Evolutionary conservation across 2,888 invertebrate genomes (phyloP).

Genomic region (Empis livida): DNA sequence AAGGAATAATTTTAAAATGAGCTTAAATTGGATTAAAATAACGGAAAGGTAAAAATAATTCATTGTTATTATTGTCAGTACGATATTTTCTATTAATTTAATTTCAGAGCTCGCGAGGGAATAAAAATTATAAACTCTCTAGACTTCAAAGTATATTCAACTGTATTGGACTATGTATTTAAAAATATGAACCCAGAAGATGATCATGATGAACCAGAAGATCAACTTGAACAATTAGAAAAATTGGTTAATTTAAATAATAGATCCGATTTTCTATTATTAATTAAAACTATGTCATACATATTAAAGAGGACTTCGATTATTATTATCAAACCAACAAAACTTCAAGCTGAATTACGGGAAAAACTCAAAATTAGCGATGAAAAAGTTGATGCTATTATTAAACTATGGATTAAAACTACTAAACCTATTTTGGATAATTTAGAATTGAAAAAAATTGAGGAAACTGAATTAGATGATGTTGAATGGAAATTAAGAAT

Average conservation of each 20-base stretch:
- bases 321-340: slow-evolving; percentile 42
- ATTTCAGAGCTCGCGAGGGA: slow-evolving; percentile 30
- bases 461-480: slow-evolving; percentile 38
- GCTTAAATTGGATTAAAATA: slow-evolving; percentile 28
- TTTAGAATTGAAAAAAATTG: slow-evolving; percentile 31
- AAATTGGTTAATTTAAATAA: background rate
- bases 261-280: slow-evolving; percentile 24
- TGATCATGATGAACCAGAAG: slow-evolving; percentile 24
- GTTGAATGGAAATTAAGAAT: slow-evolving; percentile 44
- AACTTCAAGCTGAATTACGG: slow-evolving; percentile 37
- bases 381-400: slow-evolving; percentile 42
- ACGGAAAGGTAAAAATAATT: slow-evolving; percentile 21
- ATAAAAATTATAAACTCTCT: slow-evolving; percentile 34
- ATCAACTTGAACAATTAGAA: slow-evolving; percentile 25
- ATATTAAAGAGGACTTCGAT: slow-evolving; percentile 39
- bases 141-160: slow-evolving; percentile 30
- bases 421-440: slow-evolving; percentile 41
- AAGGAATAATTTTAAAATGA: too few species aligned
- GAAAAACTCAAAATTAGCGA: slow-evolving; percentile 38
- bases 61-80: background rate
- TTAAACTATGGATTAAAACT: slow-evolving; percentile 40
- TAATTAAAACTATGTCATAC: slow-evolving; percentile 36
- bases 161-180: slow-evolving; percentile 32
- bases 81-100: background rate
- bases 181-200: slow-evolving; percentile 30